Conservation (phyloP, 53 echinoderm and acorn worm species). For the Astropecten irregularis region DNA sequence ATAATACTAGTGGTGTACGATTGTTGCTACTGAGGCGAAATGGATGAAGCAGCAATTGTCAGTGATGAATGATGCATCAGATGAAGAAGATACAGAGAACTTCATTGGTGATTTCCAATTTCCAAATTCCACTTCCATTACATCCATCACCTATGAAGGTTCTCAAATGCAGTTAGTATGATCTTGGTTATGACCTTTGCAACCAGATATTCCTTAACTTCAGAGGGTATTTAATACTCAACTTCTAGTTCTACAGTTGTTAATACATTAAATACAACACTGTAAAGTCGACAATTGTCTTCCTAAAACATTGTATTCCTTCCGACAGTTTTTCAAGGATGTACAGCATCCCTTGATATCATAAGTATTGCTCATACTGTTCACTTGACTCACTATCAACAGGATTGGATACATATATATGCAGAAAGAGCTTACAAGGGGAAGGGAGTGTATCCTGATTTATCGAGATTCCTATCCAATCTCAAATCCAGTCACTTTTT, state of each 20-base stretch:
- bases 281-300: background rate
- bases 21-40: too few relatives aligned
- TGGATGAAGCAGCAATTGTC: background rate
- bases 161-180: slow-evolving; percentile 2
- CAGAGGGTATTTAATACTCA: slow-evolving; percentile 3
- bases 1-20: too few relatives aligned
- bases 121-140: background rate
- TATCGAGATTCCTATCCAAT: slow-evolving; percentile 43
- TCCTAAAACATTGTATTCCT: background rate
- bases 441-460: slow-evolving; percentile 7
- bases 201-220: background rate
- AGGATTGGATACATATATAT: slow-evolving; percentile 1
- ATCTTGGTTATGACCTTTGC: background rate
- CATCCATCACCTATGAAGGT: background rate
- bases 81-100: background rate
- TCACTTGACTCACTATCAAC: background rate
- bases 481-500: slow-evolving; percentile 41
- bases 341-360: background rate
- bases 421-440: background rate
- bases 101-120: background rate
- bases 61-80: background rate
- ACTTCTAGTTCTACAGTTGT: background rate
- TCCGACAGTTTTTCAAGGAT: background rate
- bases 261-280: background rate
- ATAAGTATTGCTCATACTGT: background rate